Evolutionary conservation across 2,113 vertebrate species (phyloP).

Genomic region (Dipodomys spectabilis): DNA sequence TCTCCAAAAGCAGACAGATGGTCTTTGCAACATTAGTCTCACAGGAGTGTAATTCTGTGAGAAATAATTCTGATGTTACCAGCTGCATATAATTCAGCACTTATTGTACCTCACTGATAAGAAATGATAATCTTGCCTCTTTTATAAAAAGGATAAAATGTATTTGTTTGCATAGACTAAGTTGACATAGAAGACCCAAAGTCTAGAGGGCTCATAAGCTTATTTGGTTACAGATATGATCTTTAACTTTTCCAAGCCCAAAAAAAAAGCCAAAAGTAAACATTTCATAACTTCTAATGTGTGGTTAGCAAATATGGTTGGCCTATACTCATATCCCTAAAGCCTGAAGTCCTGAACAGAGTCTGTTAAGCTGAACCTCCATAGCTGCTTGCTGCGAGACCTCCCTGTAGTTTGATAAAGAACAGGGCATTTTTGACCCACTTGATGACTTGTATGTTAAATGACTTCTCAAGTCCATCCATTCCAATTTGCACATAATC

Average conservation of each 20-base stretch:
- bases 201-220: conserved; percentile 55
- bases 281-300: conserved; percentile 81
- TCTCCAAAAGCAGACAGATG: conserved; percentile 61
- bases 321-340: conserved; percentile 9
- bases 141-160: conserved; percentile 63
- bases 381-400: neutral
- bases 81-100: conserved; percentile 51
- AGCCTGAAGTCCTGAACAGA: conserved; percentile 50
- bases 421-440: conserved; percentile 64
- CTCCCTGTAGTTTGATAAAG: conserved; percentile 59
- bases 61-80: conserved; percentile 68
- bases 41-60: conserved; percentile 52
- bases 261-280: conserved; percentile 78
- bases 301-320: conserved; percentile 79
- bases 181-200: conserved; percentile 68
- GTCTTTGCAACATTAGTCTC: conserved; percentile 56
- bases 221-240: conserved; percentile 79
- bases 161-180: conserved; percentile 70
- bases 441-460: conserved; percentile 56
- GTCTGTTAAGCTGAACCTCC: conserved; percentile 48
- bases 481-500: conserved; percentile 73
- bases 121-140: conserved; percentile 61
- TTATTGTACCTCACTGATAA: conserved; percentile 60
- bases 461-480: conserved; percentile 56
- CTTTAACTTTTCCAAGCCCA: conserved; percentile 71